Evolutionary conservation across 1,140 invertebrate genomes (phyloP).

Genomic region (Chelonus insularis): DNA sequence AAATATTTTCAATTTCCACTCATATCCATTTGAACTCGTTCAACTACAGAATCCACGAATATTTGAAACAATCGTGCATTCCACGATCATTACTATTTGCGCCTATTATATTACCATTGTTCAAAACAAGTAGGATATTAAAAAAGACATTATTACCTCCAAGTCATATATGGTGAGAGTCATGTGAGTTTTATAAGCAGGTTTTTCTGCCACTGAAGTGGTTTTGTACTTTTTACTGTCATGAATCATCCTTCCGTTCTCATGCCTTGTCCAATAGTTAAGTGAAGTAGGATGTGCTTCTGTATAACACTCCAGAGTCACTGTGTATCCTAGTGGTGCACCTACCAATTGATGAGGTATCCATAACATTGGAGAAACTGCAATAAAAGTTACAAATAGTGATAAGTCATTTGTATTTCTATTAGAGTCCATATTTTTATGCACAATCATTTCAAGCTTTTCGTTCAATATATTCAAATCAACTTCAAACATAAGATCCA

Average conservation of each 20-base stretch:
- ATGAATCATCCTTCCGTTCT: conserved; percentile 86
- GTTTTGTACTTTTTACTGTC: conserved; percentile 79
- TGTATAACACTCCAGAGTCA: conserved; percentile 85
- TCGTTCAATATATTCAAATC: no score
- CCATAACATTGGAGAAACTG: conserved; percentile 88
- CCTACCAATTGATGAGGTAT: conserved; percentile 89
- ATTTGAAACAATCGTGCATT: no score
- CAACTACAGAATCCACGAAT: neutral
- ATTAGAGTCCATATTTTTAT: no score
- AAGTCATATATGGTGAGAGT: conserved; percentile 76
- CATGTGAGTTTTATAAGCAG: conserved; percentile 84
- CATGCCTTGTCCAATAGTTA: conserved; percentile 86
- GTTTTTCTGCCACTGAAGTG: conserved; percentile 54
- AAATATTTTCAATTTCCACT: conserved; percentile 13
- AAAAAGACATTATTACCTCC: conserved; percentile 53
- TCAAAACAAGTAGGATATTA: neutral
- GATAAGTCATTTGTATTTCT: no score
- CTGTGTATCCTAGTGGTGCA: conserved; percentile 75
- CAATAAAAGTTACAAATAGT: conserved; percentile 57
- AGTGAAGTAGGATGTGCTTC: conserved; percentile 89
- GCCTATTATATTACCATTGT: neutral
- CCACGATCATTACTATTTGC: neutral
- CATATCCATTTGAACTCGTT: neutral
- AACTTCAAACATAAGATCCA: no score
- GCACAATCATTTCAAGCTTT: no score